A percentile compares a stretch with the other conserved stretches of the same genome.
phyloP scores from a whole-genome alignment of 2,797 vertebrate species.

The Eurystomus glaucurus region DNA sequence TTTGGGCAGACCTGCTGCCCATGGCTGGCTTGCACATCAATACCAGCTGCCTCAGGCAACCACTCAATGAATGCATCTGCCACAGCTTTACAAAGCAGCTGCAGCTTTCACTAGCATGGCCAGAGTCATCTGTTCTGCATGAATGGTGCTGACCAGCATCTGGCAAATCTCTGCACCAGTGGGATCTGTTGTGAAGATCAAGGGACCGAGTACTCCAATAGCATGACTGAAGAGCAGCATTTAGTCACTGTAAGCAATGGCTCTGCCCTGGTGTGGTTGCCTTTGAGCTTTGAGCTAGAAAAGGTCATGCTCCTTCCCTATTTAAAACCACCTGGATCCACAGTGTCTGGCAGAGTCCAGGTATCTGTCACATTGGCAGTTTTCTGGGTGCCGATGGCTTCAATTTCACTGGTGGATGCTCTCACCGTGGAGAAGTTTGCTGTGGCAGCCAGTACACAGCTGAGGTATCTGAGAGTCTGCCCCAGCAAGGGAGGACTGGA shows the following conservation, averaged over 20 bases:
- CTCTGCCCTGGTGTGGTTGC: not conserved
- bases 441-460: not conserved
- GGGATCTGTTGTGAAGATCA: not conserved
- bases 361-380: not conserved
- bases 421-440: not conserved
- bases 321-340: not conserved
- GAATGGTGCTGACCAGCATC: not conserved
- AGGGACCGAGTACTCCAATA: not conserved
- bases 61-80: not conserved
- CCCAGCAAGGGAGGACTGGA: not conserved
- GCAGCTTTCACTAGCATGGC: not conserved
- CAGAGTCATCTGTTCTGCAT: not conserved
- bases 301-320: not conserved
- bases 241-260: not conserved
- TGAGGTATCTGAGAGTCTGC: not conserved
- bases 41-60: not conserved
- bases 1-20: not conserved
- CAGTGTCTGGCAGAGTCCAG: accelerated
- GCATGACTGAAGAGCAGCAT: not conserved
- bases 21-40: not conserved
- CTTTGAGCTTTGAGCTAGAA: not conserved
- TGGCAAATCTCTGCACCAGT: not conserved
- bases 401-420: not conserved
- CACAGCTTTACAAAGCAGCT: not conserved
- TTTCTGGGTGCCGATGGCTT: not conserved